Evolutionary conservation across 2,888 invertebrate species (phyloP).

Genomic region (Hypsopygia costalis): DNA sequence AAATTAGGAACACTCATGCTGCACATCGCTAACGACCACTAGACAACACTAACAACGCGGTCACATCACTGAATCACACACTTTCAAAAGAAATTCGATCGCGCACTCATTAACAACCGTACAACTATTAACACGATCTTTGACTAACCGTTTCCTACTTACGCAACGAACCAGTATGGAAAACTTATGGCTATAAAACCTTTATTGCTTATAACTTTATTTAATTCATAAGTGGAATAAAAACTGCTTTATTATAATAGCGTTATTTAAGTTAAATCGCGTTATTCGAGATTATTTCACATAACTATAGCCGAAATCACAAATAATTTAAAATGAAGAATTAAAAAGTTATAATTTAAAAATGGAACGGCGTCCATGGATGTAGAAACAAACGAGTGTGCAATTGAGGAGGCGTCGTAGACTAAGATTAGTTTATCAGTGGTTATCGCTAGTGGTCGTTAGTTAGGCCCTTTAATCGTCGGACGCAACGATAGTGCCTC

Average conservation of each 20-base stretch:
- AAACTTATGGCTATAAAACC: constrained; percentile 16
- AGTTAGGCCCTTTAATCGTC: constrained; percentile 71
- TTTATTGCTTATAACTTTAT: constrained; percentile 28
- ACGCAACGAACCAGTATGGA: constrained; percentile 24
- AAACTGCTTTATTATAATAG: background rate
- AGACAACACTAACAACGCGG: constrained; percentile 34
- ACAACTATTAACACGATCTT: constrained; percentile 51
- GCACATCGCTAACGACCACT: constrained; percentile 32
- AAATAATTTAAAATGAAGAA: background rate
- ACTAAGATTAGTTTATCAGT: constrained; percentile 71
- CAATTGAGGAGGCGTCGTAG: constrained; percentile 52
- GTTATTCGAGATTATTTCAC: background rate
- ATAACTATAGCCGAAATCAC: background rate
- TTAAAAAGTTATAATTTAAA: constrained; percentile 10
- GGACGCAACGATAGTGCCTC: constrained; percentile 61
- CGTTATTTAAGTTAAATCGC: background rate
- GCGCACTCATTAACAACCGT: constrained; percentile 44
- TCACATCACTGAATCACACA: constrained; percentile 64
- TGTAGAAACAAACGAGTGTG: constrained; percentile 58
- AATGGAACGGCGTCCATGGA: constrained; percentile 25
- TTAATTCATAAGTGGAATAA: background rate
- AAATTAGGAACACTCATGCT: constrained; percentile 75
- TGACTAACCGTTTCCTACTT: constrained; percentile 22
- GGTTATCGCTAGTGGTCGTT: constrained; percentile 69
- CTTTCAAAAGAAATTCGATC: constrained; percentile 55